Evolutionary conservation across 1,140 invertebrate genomes (phyloP), one percentile per base, ranked within the genome.

Genomic region (Andricus grossulariae): DNA sequence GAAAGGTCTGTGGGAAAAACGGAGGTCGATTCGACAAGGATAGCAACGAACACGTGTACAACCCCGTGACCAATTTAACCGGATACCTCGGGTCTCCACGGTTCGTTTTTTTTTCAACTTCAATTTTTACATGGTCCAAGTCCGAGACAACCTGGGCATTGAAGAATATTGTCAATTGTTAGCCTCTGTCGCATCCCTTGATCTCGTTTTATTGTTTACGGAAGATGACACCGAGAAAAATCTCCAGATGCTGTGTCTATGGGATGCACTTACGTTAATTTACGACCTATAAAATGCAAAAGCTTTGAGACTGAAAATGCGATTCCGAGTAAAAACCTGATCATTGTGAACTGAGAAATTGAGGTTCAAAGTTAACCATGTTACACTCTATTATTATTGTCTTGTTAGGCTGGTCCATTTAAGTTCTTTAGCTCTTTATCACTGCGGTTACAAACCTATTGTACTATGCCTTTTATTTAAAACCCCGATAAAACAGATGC

Each of bases 41-140:
- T 88, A 86, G 86, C 79, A 73, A 82, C 73, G 75, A 85, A 85
- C 86, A 86, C 88, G 87, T 89, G 87, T 86, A 83, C 81, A 81
- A 79, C 70, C 76, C 88, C 89, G 87, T 90, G 86, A 90, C 89
- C 84, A 90, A 91, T 91, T 88, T 87, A 89, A 90, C 89, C 90
- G 90, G 90, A 90, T 90, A 90, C 86, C 82, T 57, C 12, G 52
- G 72, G 55, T 50, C 51, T 72, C 45, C 45, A 66, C 32, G 60
- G 15, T 66, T 39, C 32, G 32, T 66, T 66, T 66, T 60, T 60
- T 21, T 66, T 66, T 66, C 60, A 66, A 66, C 32, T 66, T 66
- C 15, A 15, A 66, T 66, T 66, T 57, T 39, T n/a, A 66, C 32
- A 3, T 66, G 60, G 60, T 39, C 60, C 60, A 39, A 66, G 60